A percentile compares a stretch with the other conserved stretches of the same genome.
Evolutionary conservation across 2,888 invertebrate species (phyloP).

Genomic region (Nymphalis c-album): DNA sequence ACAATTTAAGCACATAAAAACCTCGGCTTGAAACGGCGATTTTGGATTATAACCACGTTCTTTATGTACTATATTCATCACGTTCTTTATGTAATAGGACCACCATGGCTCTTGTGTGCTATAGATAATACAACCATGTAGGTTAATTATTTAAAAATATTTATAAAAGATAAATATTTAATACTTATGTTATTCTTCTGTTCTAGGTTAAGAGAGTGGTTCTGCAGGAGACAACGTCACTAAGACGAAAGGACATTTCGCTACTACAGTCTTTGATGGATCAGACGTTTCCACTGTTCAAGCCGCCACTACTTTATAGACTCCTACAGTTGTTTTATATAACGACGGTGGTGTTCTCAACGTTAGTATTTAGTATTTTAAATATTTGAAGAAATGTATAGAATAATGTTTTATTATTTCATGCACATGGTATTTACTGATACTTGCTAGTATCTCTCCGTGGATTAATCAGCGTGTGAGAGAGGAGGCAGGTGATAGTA

Average conservation of each 20-base stretch:
- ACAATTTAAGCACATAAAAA: too few species aligned
- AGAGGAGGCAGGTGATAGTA: too few species aligned
- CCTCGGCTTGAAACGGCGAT: too few species aligned
- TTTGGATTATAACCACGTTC: too few species aligned
- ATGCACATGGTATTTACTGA: background rate
- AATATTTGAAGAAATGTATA: background rate
- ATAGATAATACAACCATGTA: too few species aligned
- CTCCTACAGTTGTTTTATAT: slow-evolving; percentile 77
- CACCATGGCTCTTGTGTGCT: too few species aligned
- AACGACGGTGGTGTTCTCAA: slow-evolving; percentile 81
- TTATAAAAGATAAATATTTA: too few species aligned
- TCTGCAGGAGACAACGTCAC: slow-evolving; percentile 40
- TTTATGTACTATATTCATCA: too few species aligned
- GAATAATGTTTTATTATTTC: background rate
- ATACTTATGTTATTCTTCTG: background rate
- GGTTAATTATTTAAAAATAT: too few species aligned
- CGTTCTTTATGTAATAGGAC: too few species aligned
- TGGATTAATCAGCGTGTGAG: too few species aligned
- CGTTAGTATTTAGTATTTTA: slow-evolving; percentile 54
- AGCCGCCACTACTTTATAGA: slow-evolving; percentile 67
- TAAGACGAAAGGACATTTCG: slow-evolving; percentile 42
- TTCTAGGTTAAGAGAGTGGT: slow-evolving; percentile 15
- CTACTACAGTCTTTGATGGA: slow-evolving; percentile 66
- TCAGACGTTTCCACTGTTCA: slow-evolving; percentile 77
- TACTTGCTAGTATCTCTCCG: too few species aligned